These are phyloP conservation scores for Urosaurus nigricauda DNA, from an alignment of 2,797 vertebrate species.

Conservation along the genomic window DNA sequence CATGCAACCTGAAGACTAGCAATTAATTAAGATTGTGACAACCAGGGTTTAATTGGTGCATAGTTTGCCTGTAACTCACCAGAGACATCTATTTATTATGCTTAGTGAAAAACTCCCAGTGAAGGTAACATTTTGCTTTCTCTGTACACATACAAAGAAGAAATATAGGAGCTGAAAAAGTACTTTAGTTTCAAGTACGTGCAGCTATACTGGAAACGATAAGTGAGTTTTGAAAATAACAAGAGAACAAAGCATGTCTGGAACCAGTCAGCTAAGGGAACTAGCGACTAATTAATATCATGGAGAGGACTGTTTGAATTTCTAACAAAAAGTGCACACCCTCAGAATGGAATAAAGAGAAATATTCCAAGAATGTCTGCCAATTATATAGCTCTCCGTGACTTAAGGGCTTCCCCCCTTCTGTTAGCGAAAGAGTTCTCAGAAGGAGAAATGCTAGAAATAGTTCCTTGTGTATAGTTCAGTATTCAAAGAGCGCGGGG, in stretches of 20 bases:
- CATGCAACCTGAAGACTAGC: neutral
- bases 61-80: conserved; percentile 36
- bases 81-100: neutral
- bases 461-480: neutral
- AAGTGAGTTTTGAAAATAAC: conserved; percentile 35
- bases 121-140: neutral
- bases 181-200: conserved; percentile 28
- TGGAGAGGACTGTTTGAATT: conserved; percentile 1
- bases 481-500: neutral
- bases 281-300: conserved; percentile 19
- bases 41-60: conserved; percentile 14
- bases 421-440: neutral
- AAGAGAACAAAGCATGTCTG: conserved; percentile 33
- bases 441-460: conserved; percentile 18
- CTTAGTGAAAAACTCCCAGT: neutral
- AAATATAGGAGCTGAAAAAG: neutral
- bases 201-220: neutral
- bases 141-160: neutral
- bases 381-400: neutral
- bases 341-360: conserved; percentile 26
- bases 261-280: neutral
- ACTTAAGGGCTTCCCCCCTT: neutral
- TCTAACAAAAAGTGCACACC: neutral
- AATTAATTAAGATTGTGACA: conserved; percentile 3
- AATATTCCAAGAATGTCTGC: neutral